Conservation (phyloP, 2,888 invertebrate genomes). For the Eupeodes luniger region DNA sequence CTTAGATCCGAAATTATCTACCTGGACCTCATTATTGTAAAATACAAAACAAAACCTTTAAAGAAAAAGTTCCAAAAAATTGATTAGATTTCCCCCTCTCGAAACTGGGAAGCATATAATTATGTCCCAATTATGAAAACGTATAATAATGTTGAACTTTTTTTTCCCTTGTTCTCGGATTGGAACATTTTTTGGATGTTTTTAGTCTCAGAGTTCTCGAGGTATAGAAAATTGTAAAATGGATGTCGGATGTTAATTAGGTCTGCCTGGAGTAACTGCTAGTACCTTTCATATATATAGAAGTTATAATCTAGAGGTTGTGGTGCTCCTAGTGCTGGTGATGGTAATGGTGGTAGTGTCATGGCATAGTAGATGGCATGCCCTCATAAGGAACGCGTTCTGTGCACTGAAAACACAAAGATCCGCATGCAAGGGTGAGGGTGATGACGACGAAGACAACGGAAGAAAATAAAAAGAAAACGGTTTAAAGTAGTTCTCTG, state of each 20-base stretch:
- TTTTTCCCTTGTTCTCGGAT: conserved; percentile 17
- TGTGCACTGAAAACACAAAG: conserved; percentile 3
- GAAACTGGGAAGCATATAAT: conserved; percentile 51
- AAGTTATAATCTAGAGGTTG: background rate
- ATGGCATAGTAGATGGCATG: background rate
- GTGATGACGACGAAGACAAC: background rate
- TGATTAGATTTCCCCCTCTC: conserved; percentile 59
- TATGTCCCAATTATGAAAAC: conserved; percentile 69
- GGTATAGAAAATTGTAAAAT: conserved; percentile 27
- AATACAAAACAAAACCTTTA: conserved; percentile 4
- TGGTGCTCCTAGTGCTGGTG: background rate
- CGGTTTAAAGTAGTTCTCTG: conserved; percentile 28
- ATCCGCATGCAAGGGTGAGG: background rate
- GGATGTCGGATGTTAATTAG: conserved; percentile 53
- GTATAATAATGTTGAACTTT: conserved; percentile 54
- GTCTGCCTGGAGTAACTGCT: conserved; percentile 38
- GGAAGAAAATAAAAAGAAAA: conserved; percentile 20
- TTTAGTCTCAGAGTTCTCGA: conserved; percentile 8
- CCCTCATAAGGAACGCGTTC: conserved; percentile 29
- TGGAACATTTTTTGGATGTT: conserved; percentile 33
- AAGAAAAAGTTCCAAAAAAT: conserved; percentile 37
- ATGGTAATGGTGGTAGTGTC: background rate
- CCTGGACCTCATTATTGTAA: conserved; percentile 37
- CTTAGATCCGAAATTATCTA: conserved; percentile 52
- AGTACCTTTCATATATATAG: background rate